These are phyloP conservation scores for Pangasianodon hypophthalmus DNA, from an alignment of 2,113 vertebrate genomes.

Conservation along the genomic window DNA sequence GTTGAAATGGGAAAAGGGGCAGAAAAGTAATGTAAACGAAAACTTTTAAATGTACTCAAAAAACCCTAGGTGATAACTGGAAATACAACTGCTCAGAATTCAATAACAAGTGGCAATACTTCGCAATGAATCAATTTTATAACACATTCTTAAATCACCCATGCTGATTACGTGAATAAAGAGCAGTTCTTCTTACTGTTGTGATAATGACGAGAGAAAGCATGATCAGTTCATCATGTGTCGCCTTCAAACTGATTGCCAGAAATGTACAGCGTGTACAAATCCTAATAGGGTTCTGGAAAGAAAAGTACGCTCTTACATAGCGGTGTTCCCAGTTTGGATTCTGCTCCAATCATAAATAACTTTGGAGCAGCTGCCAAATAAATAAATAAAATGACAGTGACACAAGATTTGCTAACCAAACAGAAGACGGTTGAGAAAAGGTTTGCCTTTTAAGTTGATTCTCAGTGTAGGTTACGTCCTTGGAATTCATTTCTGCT, in stretches of 20 bases:
- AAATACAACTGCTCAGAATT: neutral
- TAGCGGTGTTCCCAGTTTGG: too few relatives aligned
- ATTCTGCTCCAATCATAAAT: too few relatives aligned
- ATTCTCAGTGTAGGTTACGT: neutral
- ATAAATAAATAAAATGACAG: too few relatives aligned
- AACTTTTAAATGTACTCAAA: neutral
- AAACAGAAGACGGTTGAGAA: too few relatives aligned
- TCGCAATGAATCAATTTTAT: neutral
- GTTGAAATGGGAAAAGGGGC: neutral
- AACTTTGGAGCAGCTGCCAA: too few relatives aligned
- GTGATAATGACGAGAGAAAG: neutral
- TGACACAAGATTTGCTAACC: too few relatives aligned
- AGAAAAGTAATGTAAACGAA: neutral
- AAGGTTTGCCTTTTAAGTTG: too few relatives aligned
- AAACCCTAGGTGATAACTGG: neutral
- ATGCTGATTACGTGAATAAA: neutral
- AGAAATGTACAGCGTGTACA: neutral
- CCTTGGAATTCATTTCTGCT: neutral
- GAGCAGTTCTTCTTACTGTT: neutral
- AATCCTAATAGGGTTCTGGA: neutral
- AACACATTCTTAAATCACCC: neutral
- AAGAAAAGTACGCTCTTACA: neutral
- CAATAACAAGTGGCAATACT: neutral
- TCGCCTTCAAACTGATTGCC: too few relatives aligned
- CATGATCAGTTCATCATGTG: neutral